These are phyloP conservation scores for Amphipyra berbera DNA, from an alignment of 2,888 invertebrate genomes.

Conservation along the genomic window DNA sequence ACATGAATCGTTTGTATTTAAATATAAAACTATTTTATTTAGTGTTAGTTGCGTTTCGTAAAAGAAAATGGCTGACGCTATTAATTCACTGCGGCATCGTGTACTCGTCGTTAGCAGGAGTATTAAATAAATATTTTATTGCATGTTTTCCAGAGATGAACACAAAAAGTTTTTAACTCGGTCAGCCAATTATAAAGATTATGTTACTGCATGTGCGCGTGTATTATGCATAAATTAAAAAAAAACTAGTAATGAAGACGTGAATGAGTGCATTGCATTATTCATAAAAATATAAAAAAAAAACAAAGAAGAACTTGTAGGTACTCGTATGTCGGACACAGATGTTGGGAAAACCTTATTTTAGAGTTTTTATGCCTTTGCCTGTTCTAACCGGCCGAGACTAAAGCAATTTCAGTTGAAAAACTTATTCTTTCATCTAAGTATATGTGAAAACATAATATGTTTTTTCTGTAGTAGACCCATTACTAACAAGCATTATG, in stretches of 20 bases:
- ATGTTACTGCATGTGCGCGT: slow-evolving; percentile 13
- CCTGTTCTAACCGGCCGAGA: slow-evolving; percentile 5
- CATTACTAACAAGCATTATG: slow-evolving; percentile 6
- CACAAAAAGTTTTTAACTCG: slow-evolving; percentile 3
- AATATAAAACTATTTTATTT: slow-evolving; percentile 64
- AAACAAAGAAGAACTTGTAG: neutral
- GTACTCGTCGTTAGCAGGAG: slow-evolving; percentile 54
- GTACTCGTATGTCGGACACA: slow-evolving; percentile 10
- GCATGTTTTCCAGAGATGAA: slow-evolving; percentile 12
- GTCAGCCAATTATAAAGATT: slow-evolving; percentile 16
- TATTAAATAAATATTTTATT: slow-evolving; percentile 32
- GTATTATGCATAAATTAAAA: slow-evolving; percentile 9
- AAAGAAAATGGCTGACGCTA: slow-evolving; percentile 66
- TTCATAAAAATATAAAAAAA: slow-evolving; percentile 3
- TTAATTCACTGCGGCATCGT: slow-evolving; percentile 57
- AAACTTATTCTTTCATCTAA: slow-evolving; percentile 21
- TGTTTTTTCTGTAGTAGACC: slow-evolving; percentile 5
- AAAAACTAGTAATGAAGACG: slow-evolving; percentile 16
- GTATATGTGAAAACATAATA: too few relatives aligned
- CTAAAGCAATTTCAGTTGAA: slow-evolving; percentile 31
- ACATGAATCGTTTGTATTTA: slow-evolving; percentile 47
- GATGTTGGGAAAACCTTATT: slow-evolving; percentile 24
- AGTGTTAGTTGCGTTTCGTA: slow-evolving; percentile 67
- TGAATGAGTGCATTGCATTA: slow-evolving; percentile 24
- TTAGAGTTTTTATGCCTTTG: slow-evolving; percentile 31